Conservation (phyloP, 2,797 vertebrate genomes). For the Aldrovandia affinis region DNA sequence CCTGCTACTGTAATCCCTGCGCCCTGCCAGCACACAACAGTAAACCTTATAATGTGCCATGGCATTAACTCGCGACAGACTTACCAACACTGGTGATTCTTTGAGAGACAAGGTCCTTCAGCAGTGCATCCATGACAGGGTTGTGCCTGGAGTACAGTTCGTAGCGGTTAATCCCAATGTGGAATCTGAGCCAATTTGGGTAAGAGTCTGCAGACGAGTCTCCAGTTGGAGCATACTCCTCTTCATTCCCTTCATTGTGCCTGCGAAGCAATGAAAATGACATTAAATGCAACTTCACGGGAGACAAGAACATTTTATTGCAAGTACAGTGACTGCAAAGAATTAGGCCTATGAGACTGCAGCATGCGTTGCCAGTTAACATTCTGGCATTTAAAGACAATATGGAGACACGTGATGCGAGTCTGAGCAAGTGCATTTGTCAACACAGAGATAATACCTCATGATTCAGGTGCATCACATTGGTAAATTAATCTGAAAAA, state of each 20-base stretch:
- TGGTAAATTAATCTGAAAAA: neutral
- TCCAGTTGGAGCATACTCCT: conserved; percentile 83
- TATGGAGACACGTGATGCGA: neutral
- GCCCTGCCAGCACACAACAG: neutral
- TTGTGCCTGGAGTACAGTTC: conserved; percentile 93
- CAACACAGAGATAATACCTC: neutral
- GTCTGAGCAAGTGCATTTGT: neutral
- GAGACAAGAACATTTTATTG: neutral
- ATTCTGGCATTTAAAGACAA: neutral
- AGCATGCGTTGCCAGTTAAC: neutral
- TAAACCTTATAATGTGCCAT: neutral
- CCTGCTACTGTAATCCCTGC: neutral
- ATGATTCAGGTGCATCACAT: neutral
- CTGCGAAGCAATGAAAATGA: conserved; percentile 58
- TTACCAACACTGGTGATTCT: conserved; percentile 96
- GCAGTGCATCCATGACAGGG: conserved; percentile 86
- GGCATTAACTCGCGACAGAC: conserved; percentile 46
- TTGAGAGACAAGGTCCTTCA: conserved; percentile 89
- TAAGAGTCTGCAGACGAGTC: conserved; percentile 86
- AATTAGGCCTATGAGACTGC: neutral
- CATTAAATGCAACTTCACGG: conserved; percentile 7
- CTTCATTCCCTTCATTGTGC: conserved; percentile 81
- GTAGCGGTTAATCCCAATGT: conserved; percentile 95
- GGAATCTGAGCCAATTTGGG: conserved; percentile 98
- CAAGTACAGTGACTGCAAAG: neutral